Percentiles rank a stretch among this genome's conserved stretches.
Conservation (phyloP, 2,113 vertebrate species). For the Petaurus breviceps region DNA sequence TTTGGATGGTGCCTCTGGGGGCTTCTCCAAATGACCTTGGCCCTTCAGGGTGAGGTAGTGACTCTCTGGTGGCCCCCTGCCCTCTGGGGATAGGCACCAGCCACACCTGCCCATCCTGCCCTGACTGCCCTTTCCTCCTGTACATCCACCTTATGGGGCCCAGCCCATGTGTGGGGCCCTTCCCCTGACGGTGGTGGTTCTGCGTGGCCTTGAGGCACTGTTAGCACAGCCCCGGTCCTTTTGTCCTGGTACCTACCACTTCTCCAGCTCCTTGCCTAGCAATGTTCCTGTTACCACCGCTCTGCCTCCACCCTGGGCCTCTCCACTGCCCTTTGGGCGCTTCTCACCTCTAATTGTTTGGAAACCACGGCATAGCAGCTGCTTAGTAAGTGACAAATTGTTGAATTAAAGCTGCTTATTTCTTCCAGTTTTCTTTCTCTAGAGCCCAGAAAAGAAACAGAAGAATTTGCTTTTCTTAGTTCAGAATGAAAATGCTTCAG, state of each 20-base stretch:
- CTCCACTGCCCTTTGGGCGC: too few relatives aligned
- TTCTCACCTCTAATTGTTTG: neutral
- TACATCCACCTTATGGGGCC: neutral
- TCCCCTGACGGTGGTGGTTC: too few relatives aligned
- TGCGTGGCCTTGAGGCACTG: too few relatives aligned
- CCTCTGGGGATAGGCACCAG: too few relatives aligned
- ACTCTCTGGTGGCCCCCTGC: too few relatives aligned
- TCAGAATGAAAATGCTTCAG: constrained; percentile 68
- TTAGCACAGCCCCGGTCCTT: neutral
- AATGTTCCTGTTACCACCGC: too few relatives aligned
- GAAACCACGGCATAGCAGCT: neutral
- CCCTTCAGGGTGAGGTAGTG: too few relatives aligned
- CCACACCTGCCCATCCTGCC: too few relatives aligned
- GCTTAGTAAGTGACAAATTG: neutral
- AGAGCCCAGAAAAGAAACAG: constrained; percentile 76
- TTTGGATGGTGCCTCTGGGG: too few relatives aligned
- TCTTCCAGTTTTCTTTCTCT: constrained; percentile 68
- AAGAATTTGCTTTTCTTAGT: constrained; percentile 76
- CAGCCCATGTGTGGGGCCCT: neutral
- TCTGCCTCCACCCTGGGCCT: too few relatives aligned
- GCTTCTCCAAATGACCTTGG: too few relatives aligned
- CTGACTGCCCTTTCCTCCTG: too few relatives aligned
- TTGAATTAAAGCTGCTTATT: constrained; percentile 85
- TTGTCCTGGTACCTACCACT: neutral
- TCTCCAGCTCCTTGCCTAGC: neutral